Evolutionary conservation across 2,113 vertebrate species (phyloP), one percentile per base, ranked within the genome.

Genomic region (Neolamprologus modestus): DNA sequence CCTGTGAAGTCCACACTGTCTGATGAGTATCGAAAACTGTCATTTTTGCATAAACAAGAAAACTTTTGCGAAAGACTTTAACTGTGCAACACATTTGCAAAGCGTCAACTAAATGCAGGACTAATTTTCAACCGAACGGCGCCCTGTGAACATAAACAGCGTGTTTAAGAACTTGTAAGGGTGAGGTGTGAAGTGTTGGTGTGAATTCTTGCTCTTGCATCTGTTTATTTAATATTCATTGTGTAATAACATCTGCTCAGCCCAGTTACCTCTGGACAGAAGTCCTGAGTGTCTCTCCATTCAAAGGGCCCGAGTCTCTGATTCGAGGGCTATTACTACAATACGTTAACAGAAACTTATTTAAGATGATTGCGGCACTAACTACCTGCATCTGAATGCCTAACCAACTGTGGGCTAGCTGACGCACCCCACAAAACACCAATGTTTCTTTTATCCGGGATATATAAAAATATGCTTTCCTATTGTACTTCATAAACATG

Each of bases 341-440:
- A 61, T 61, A 33, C 2, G 5, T 33, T 61, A 33, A 61, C 57
- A 61, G 57, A 61, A 61, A 33, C 57, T 19, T 61, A 61, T 61
- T 61, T 3, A 33, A 33, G 5, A 0, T 9, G 14, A 14, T 61
- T 61, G 31, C 0, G 2, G 26, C 14, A 59, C 14, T 59, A 61
- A 61, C 26, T 10, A 61, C 8, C 28, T 61, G 0, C 8, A 61
- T 33, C 28, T 61, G 16, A 61, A 61, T 4, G 57, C 57, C 2
- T 3, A 33, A 61, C 57, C 28, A 9, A 61, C 57, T 10, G 57
- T 19, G 28, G 0, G 28, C 8, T 61, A 0, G 8, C 28, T 61
- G 57, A 31, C 3, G 8, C 57, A 61, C 14, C 26, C 57, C 26
- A 31, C 57, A 31, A 61, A 33, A 33, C 28, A 1, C 57, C 57